Evolutionary conservation across 2,888 invertebrate species (phyloP).

Genomic region (Caenorhabditis sp.): DNA sequence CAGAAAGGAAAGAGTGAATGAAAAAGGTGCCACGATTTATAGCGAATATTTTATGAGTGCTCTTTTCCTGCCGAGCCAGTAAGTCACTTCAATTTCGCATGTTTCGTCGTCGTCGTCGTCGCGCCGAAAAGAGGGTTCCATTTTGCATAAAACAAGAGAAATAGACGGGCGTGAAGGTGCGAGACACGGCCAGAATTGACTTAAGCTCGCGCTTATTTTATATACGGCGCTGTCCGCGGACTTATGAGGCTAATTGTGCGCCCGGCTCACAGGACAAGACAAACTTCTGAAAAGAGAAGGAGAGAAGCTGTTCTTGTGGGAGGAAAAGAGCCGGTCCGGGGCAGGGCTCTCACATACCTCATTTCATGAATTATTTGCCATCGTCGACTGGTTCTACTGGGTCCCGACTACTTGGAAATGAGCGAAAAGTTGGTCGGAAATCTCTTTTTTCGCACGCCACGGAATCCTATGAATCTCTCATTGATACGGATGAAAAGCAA

Average conservation of each 20-base stretch:
- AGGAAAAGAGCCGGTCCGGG: neutral
- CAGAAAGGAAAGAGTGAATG: too few species aligned
- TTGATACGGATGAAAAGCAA: neutral
- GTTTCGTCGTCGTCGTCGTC: neutral
- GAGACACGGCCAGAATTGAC: conserved; percentile 15
- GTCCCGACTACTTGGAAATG: neutral
- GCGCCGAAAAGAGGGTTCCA: neutral
- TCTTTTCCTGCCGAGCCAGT: conserved; percentile 15
- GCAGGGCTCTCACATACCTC: conserved; percentile 48
- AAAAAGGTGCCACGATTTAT: conserved; percentile 44
- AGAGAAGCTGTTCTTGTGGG: neutral
- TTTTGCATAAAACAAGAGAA: conserved; percentile 18
- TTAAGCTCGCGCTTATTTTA: too few species aligned
- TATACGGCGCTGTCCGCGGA: too few species aligned
- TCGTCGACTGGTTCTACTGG: conserved; percentile 1
- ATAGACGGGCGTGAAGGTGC: neutral
- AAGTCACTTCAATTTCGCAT: conserved; percentile 45
- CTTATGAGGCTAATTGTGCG: conserved; percentile 35
- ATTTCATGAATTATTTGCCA: conserved; percentile 42
- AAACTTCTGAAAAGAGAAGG: neutral
- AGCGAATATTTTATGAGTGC: conserved; percentile 45
- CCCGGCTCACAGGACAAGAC: too few species aligned
- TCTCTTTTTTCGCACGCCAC: conserved; percentile 4
- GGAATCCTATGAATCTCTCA: conserved; percentile 11
- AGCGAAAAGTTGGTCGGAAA: neutral